Percentiles rank a stretch among this genome's conserved stretches.
phyloP scores from a whole-genome alignment of 1,140 invertebrate genomes.

The Bombus huntii region DNA sequence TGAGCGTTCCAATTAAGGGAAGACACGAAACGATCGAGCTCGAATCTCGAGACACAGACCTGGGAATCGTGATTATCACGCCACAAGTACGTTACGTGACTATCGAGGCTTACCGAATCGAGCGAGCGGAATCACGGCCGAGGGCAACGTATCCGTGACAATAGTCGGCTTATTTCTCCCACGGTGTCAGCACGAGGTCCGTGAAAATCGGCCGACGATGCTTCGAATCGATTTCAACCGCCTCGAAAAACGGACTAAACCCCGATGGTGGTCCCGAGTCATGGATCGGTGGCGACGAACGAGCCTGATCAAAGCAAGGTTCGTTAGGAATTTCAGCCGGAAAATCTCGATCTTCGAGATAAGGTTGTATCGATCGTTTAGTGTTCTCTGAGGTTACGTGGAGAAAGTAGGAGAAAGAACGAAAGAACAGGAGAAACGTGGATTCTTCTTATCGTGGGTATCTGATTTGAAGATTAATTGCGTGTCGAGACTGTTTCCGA shows the following conservation, averaged over 20 bases:
- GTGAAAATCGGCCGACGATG: conserved; percentile 35
- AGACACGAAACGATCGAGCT: conserved; percentile 19
- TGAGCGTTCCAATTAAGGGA: conserved; percentile 40
- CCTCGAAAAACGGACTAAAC: not conserved
- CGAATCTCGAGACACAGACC: not conserved
- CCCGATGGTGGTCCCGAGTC: conserved; percentile 37
- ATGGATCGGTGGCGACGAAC: conserved; percentile 19
- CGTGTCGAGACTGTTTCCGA: too few species aligned
- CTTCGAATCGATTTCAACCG: conserved; percentile 45
- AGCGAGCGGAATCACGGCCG: conserved; percentile 29
- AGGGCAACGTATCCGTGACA: not conserved
- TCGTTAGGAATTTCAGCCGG: conserved; percentile 6
- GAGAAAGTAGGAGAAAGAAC: not conserved
- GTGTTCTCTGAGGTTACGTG: too few species aligned
- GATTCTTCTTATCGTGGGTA: not conserved
- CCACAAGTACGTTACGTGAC: conserved; percentile 24
- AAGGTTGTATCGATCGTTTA: conserved; percentile 4
- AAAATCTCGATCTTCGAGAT: conserved; percentile 13
- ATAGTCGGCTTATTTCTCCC: conserved; percentile 28
- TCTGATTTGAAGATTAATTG: conserved; percentile 4
- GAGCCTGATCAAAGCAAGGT: not conserved
- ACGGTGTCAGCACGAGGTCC: conserved; percentile 40
- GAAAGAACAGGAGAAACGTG: not conserved
- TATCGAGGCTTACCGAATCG: conserved; percentile 5
- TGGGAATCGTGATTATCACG: conserved; percentile 46